Base-by-base conservation (phyloP, 2,113 vertebrate species). In the Rhynchomys soricoides region DNA sequence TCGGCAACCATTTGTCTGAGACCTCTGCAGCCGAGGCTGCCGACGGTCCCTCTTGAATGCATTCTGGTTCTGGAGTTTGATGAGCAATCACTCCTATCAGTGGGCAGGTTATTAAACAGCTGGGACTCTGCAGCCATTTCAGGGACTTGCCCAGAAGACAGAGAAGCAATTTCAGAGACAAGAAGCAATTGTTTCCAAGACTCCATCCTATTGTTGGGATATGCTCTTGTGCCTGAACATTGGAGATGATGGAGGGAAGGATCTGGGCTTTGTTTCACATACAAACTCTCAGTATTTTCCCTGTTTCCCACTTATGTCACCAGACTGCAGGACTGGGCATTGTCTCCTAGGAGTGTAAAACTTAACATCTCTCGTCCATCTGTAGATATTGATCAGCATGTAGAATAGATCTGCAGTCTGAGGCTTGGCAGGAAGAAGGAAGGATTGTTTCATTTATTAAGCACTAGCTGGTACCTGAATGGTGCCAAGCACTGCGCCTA, bases 81-180 rank as follows among this genome's bases (percentile, higher is more conserved):
- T 97, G 93, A 97, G 73, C 88, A 93, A 96, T 97, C 0, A 1
- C 90, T 57, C 34, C 82, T 81, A 95, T 90, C 68, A 90, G 90
- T 50, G 19, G 79, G 62, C 95, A 95, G 90, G 94, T 95, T 97
- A 95, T 97, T 97, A 98, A 97, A 95, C 97, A 96, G 93, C 95
- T 86, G 96, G 88, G 97, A 43, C 90, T 92, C 77, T 40, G 62
- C 79, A 89, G 81, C 81, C 95, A 70, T 90, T 86, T 89, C 82
- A 91, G 73, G 62, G 62, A 93, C 78, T 96, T 66, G 89, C 90
- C 90, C 85, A 62, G 91, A 96, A 96, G 66, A 95, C 73, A 78
- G 66, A 66, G 95, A 97, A 95, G 85, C 88, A 97, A 97, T 97
- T 97, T 97, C 59, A 86, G 90, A 95, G 92, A 95, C 59, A 68